A percentile compares a stretch with the other conserved stretches of the same genome.
Evolutionary conservation across 2,113 vertebrate species (phyloP).

Genomic region (Oceanodroma tethys): DNA sequence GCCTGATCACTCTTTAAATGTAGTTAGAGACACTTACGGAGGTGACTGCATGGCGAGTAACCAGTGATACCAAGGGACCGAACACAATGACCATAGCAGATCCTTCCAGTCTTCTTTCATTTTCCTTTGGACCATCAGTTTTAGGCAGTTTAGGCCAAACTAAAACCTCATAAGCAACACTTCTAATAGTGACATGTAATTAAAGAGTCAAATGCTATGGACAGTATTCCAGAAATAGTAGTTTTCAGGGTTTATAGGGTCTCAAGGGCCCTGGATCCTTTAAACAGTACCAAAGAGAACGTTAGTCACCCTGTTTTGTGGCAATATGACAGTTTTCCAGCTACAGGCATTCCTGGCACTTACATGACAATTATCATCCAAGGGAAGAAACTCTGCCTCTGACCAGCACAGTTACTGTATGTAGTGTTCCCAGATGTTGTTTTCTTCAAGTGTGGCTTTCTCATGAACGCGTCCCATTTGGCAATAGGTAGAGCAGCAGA

Average conservation of each 20-base stretch:
- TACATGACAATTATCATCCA: not conserved
- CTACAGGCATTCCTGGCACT: not conserved
- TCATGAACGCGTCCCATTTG: not conserved
- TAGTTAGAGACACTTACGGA: not conserved
- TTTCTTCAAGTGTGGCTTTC: not conserved
- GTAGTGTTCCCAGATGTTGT: constrained; percentile 30
- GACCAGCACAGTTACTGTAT: constrained; percentile 7
- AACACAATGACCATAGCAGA: not conserved
- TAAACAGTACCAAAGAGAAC: not conserved
- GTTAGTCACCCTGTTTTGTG: not conserved
- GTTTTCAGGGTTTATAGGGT: not conserved
- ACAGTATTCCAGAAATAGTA: not conserved
- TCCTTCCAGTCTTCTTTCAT: not conserved
- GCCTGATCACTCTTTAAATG: not conserved
- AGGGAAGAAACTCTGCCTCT: not conserved
- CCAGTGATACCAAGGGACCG: not conserved
- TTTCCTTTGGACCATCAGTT: not conserved
- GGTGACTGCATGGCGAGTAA: not conserved
- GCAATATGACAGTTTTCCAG: not conserved
- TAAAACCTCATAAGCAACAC: not conserved
- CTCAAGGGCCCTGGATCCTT: not conserved
- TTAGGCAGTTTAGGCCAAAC: not conserved
- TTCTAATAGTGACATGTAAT: not conserved
- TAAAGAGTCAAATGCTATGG: not conserved
- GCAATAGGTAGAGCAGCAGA: not conserved